A percentile compares a stretch with the other conserved stretches of the same genome.
Conservation (phyloP, 2,113 vertebrate species). For the Equus przewalskii region DNA sequence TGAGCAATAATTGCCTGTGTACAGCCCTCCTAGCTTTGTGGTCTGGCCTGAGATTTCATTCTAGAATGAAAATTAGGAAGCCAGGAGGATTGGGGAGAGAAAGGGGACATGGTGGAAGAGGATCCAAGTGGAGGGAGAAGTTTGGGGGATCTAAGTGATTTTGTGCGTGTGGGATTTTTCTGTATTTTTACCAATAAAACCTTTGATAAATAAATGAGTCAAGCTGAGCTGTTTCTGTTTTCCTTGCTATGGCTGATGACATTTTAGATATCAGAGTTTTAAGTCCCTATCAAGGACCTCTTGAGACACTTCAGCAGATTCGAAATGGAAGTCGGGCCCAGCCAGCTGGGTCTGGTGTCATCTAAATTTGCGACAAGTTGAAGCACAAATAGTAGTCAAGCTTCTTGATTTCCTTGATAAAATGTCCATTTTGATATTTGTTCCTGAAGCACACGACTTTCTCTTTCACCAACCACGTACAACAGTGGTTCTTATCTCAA, state of each 20-base stretch:
- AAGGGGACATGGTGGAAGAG: neutral
- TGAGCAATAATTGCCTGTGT: neutral
- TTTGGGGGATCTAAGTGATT: neutral
- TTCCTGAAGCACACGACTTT: neutral
- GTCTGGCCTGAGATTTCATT: neutral
- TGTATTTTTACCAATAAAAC: neutral
- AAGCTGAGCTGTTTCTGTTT: neutral
- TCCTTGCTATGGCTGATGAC: neutral
- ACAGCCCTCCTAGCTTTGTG: neutral
- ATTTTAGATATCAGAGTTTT: neutral
- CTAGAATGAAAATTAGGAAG: neutral
- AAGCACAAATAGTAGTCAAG: neutral
- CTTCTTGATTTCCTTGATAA: neutral
- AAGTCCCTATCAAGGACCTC: neutral
- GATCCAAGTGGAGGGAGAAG: too few relatives aligned
- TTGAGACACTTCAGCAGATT: neutral
- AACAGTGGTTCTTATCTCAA: neutral
- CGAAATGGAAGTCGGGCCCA: neutral
- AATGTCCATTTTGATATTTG: neutral
- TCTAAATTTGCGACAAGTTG: neutral
- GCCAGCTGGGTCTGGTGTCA: neutral
- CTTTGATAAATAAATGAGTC: neutral
- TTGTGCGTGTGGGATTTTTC: neutral
- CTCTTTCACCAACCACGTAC: neutral
- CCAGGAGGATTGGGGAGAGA: neutral